Evolutionary conservation across 2,113 vertebrate species (phyloP).

Genomic region (Mastomys coucha): DNA sequence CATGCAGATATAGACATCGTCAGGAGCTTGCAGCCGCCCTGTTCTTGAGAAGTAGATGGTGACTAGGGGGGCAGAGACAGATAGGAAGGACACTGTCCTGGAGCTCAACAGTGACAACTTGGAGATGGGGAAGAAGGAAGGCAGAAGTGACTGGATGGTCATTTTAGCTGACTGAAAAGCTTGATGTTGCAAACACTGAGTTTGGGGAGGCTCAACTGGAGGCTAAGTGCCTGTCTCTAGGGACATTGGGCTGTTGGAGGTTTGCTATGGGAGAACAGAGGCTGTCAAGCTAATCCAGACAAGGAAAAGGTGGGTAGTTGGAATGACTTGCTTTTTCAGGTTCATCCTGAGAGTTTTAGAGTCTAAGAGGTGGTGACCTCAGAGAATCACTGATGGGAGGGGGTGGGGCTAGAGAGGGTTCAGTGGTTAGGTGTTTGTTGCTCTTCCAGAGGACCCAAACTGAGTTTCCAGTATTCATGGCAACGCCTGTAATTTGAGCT

Average conservation of each 20-base stretch:
- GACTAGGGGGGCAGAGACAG: background rate
- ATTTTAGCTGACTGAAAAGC: background rate
- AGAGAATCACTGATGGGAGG: background rate
- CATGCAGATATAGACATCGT: background rate
- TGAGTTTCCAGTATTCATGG: background rate
- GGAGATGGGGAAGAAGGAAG: background rate
- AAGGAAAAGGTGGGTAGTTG: background rate
- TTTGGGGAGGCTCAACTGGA: background rate
- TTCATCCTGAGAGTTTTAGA: background rate
- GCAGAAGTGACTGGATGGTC: background rate
- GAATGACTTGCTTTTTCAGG: background rate
- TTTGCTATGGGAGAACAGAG: background rate
- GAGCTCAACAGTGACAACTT: background rate
- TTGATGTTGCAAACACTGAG: background rate
- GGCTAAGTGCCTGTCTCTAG: background rate
- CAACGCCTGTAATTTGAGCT: background rate
- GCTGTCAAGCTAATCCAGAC: background rate
- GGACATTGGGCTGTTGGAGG: background rate
- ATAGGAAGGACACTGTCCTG: background rate
- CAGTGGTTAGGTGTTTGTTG: background rate
- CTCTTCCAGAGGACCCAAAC: background rate
- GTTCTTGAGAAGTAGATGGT: background rate
- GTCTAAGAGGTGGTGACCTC: background rate
- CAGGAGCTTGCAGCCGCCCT: background rate
- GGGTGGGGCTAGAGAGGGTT: background rate